Conservation (phyloP, 2,113 vertebrate genomes). For the Alaudala cheleensis region DNA sequence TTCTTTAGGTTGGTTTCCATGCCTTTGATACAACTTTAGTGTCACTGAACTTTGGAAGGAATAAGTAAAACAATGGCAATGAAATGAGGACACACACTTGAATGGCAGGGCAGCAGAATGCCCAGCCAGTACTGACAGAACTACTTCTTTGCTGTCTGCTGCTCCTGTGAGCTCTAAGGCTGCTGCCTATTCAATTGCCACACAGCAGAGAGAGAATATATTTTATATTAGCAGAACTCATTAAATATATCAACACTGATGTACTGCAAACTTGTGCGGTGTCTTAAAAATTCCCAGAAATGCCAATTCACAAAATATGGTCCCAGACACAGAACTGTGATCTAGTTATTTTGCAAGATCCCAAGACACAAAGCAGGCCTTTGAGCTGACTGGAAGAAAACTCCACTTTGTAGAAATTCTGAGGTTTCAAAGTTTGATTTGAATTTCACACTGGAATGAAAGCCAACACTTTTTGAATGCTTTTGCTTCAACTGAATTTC, state of each 20-base stretch:
- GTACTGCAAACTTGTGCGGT: neutral
- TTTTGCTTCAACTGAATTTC: slow-evolving; percentile 31
- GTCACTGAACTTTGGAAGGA: neutral
- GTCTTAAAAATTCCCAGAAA: neutral
- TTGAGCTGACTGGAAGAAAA: neutral
- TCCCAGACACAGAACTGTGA: neutral
- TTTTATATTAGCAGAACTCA: neutral
- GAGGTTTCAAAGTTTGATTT: slow-evolving; percentile 54
- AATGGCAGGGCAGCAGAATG: neutral
- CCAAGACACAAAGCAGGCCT: slow-evolving; percentile 20
- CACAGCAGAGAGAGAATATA: neutral
- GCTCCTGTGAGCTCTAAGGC: neutral
- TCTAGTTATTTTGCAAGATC: neutral
- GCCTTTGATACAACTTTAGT: neutral
- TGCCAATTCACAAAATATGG: neutral
- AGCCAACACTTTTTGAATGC: slow-evolving; percentile 9
- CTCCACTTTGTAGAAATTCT: neutral
- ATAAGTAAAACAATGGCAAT: neutral
- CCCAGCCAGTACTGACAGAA: neutral
- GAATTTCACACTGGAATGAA: slow-evolving; percentile 28
- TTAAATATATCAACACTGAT: neutral
- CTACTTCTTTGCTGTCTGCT: neutral
- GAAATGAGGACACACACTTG: neutral
- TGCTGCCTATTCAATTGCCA: neutral
- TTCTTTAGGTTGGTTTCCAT: neutral